Evolutionary conservation across 1,140 invertebrate genomes (phyloP), one percentile per base, ranked within the genome.

Genomic region (Panagrolaimus sp.): DNA sequence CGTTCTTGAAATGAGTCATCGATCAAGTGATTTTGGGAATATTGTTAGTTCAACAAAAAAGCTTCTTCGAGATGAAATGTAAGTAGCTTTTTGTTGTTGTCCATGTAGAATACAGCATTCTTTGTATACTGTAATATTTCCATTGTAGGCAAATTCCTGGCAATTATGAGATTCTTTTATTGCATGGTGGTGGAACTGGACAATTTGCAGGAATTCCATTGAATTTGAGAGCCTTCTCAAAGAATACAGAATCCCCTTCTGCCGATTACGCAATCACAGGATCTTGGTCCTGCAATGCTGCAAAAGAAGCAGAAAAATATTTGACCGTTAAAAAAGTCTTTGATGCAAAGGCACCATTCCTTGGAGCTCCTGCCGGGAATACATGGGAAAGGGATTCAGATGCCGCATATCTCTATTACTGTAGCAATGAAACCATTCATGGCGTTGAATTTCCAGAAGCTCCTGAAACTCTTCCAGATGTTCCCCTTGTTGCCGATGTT

Each of bases 331-430:
- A 94, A 81, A 77, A 89, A n/a, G 93, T 72, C 85, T 87, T 80
- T 45, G 24, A 68, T 14, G 58, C 67, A 1, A 48, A 17, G 9
- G 77, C 82, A 21, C 75, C 78, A 15, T 79, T 71, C 77, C 21
- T 76, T 83, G 84, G 70, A 26, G 84, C 87, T 58, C 84, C 85
- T 26, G 78, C 84, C 43, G 52, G 72, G 8, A 72, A 75, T 44
- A 72, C 76, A 45, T 96, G 93, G 93, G 91, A 90, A n/a, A 84
- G 94, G 1, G 88, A 90, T 83, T 88, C 90, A 0, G 89, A 96
- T 74, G 94, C 95, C n/a, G 93, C 93, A 0, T 98, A 97, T 83
- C 88, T 98, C 8, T 96, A 96, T 83, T 96, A 96, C 82, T 98
- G 95, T 85, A 90, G 89, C 73, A 98, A 98, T 83, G 96, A 98